Base-by-base conservation (phyloP, 2,113 vertebrate species). In the Paedocypris sp. region DNA sequence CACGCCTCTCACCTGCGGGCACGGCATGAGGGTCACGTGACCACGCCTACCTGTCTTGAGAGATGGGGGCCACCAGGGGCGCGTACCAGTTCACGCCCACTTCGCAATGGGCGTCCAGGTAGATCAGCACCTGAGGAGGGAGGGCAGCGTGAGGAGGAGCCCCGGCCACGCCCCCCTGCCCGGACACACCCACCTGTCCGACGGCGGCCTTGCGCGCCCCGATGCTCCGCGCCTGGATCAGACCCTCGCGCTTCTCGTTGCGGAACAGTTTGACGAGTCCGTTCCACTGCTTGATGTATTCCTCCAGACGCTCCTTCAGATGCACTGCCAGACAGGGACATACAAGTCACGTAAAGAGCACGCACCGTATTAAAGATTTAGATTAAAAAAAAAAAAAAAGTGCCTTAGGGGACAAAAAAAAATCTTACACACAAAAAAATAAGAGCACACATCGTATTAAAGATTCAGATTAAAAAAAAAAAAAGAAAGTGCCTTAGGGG, bases 91-190 rank as follows among this genome's bases (percentile, higher is more conserved):
- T 98, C 74, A 91, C 73, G 59, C 87, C 89, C 74, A 99, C 95
- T 76, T 99, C 95, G 80, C 95, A 98, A 67, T 99, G 95, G 68
- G 95, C 95, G 79, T 99, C 95, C 60, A 99, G 84, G 78, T 99
- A 98, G 78, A 99, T 83, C 68, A 99, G 81, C 75, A 99, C 95
- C 95, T 99, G 77, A 4, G 39, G 10, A 42, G 11, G 19, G 6
- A 48, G 6, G 15, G 13, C 6, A 62, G 3, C 2, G 7, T 19
- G 13, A 60, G 3, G n/a, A n/a, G n/a, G n/a, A n/a, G n/a, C n/a
- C n/a, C n/a, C n/a, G n/a, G n/a, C n/a, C n/a, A n/a, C n/a, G n/a
- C n/a, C n/a, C n/a, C n/a, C n/a, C n/a, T n/a, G n/a, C n/a, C n/a
- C n/a, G n/a, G n/a, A n/a, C n/a, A n/a, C n/a, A n/a, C n/a, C n/a